phyloP scores from a whole-genome alignment of 2,888 invertebrate species.

The Drosophila paucipuncta region DNA sequence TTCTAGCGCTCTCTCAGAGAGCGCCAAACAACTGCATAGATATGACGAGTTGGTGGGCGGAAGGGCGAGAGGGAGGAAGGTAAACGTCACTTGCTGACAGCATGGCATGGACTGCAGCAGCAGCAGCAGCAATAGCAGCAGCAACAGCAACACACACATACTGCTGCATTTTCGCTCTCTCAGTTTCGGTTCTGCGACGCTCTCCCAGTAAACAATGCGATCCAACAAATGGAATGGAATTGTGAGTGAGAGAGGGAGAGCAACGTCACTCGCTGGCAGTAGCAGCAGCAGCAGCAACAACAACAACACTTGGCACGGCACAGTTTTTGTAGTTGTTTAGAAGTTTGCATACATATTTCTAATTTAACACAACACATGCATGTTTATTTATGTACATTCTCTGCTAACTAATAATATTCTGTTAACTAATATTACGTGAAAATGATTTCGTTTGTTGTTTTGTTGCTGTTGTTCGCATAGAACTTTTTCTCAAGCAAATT shows the following conservation, averaged over 20 bases:
- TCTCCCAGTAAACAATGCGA: constrained; percentile 68
- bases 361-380: neutral
- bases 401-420: constrained; percentile 6
- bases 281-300: constrained; percentile 38
- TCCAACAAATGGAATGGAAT: constrained; percentile 64
- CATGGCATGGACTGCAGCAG: constrained; percentile 18
- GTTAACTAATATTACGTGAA: constrained; percentile 27
- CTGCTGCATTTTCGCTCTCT: constrained; percentile 34
- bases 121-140: constrained; percentile 32
- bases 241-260: constrained; percentile 43
- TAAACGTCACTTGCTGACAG: constrained; percentile 34
- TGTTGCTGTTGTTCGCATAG: constrained; percentile 19
- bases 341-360: constrained; percentile 23
- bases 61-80: constrained; percentile 22
- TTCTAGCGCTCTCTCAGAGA: constrained; percentile 18
- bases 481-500: constrained; percentile 38
- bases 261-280: constrained; percentile 56
- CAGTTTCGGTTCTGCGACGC: constrained; percentile 17
- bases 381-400: constrained; percentile 5
- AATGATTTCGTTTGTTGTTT: constrained; percentile 31
- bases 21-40: constrained; percentile 41
- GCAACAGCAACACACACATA: neutral
- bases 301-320: constrained; percentile 61
- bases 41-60: constrained; percentile 30
- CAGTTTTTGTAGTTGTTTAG: constrained; percentile 62